Evolutionary conservation across 2,888 invertebrate species (phyloP), one percentile per base, ranked within the genome.

Genomic region (Drosophila acutilabella): DNA sequence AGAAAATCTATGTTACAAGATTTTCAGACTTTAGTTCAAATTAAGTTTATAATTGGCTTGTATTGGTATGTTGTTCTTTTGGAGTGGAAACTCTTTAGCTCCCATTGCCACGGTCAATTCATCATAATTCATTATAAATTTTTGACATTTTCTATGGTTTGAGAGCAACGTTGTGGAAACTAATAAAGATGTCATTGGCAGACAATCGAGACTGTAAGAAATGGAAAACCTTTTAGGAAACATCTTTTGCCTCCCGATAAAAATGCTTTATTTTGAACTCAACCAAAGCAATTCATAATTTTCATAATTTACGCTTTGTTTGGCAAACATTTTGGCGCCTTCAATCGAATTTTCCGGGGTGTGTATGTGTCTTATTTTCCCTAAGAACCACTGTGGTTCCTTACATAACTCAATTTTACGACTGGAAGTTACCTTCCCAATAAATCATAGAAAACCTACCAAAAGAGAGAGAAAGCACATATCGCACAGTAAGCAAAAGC

Each of bases 261-360:
- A 79, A 74, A 85, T 78, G 80, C 85, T 80, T 84, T 81, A 81
- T 81, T 67, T 56, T 53, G 26, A 45, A 42, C 40, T 48, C 38
- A 52, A 64, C 64, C 60, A 68, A 72, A 69, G 81, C 79, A 83
- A 86, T 86, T 87, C 87, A 85, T 85, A 85, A 85, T 85, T 84
- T 84, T 85, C 87, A 85, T 85, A 85, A 85, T 85, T 85, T 85
- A 87, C 84, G 84, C 84, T 84, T 85, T 85, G 84, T 87, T 85
- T 85, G 76, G 68, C 87, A 76, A 84, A 87, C 87, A 85, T 74
- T 77, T 86, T 86, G 83, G 83, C 83, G 83, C 86, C 83, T 81
- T 50, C 48, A 64, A 40, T 47, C 23, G 47, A 26, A 74, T 79
- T 81, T 81, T 81, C 62, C 78, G 67, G 82, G 82, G 80, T 87